Conservation (phyloP, 2,113 vertebrate species). For the Danio rerio region DNA sequence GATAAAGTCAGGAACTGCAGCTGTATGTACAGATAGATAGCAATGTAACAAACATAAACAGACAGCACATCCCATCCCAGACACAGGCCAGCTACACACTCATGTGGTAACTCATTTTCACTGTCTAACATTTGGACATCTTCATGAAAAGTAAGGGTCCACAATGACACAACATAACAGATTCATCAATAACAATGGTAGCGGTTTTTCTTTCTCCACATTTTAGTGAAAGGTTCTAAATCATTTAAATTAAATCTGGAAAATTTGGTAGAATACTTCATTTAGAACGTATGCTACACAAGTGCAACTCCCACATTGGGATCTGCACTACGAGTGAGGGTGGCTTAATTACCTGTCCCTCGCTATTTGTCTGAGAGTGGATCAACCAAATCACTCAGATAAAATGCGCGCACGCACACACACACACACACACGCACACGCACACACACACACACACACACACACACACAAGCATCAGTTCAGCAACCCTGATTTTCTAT, state of each 20-base stretch:
- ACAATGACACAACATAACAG: constrained; percentile 29
- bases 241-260: constrained; percentile 48
- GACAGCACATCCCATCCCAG: constrained; percentile 48
- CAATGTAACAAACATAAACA: constrained; percentile 56
- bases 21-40: constrained; percentile 62
- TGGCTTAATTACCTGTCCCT: constrained; percentile 29
- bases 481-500: constrained; percentile 57
- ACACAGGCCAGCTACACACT: constrained; percentile 38
- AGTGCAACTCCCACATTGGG: constrained; percentile 24
- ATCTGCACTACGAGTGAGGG: constrained; percentile 39
- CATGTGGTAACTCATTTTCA: constrained; percentile 40
- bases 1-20: constrained; percentile 60
- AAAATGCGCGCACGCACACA: constrained; percentile 41
- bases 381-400: constrained; percentile 56
- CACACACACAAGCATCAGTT: constrained; percentile 55
- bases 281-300: constrained; percentile 37
- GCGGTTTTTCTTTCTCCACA: constrained; percentile 38
- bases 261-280: constrained; percentile 45
- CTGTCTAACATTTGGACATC: constrained; percentile 40
- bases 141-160: constrained; percentile 46
- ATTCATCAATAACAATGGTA: constrained; percentile 39
- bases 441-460: constrained; percentile 46
- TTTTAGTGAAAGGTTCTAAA: constrained; percentile 45
- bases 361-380: constrained; percentile 52
- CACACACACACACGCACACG: constrained; percentile 49